A percentile compares a stretch with the other conserved stretches of the same genome.
Evolutionary conservation across 2,113 vertebrate genomes (phyloP).

Genomic region (Ornithorhynchus anatinus): DNA sequence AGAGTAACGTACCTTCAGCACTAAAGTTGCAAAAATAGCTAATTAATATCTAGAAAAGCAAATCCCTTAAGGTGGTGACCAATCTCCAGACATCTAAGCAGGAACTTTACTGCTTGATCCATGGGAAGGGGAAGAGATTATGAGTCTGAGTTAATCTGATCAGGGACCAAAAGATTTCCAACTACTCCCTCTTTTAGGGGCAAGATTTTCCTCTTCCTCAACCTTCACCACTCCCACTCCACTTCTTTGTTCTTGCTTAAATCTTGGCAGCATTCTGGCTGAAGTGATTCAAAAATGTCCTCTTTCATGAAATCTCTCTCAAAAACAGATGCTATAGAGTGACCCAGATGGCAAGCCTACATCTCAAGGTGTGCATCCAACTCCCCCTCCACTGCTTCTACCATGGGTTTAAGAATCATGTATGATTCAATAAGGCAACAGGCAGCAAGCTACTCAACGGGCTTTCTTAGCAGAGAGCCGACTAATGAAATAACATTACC

Average conservation of each 20-base stretch:
- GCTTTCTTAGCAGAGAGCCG: background rate
- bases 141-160: background rate
- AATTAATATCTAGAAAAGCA: background rate
- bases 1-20: constrained; percentile 1
- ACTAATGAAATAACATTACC: background rate
- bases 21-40: background rate
- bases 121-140: background rate
- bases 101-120: background rate
- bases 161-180: background rate
- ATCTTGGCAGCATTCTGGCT: background rate
- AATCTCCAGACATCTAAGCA: background rate
- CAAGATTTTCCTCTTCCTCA: background rate
- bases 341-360: background rate
- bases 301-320: constrained; percentile 11
- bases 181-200: background rate
- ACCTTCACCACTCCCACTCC: background rate
- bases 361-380: background rate
- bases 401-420: background rate
- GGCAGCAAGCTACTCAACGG: background rate
- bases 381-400: background rate
- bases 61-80: background rate
- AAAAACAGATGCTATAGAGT: background rate
- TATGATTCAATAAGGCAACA: constrained; percentile 6
- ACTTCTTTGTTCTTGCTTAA: constrained; percentile 17
- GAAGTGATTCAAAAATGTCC: constrained; percentile 19